Conservation (phyloP, 2,797 vertebrate species). For the Pteropus rufus region DNA sequence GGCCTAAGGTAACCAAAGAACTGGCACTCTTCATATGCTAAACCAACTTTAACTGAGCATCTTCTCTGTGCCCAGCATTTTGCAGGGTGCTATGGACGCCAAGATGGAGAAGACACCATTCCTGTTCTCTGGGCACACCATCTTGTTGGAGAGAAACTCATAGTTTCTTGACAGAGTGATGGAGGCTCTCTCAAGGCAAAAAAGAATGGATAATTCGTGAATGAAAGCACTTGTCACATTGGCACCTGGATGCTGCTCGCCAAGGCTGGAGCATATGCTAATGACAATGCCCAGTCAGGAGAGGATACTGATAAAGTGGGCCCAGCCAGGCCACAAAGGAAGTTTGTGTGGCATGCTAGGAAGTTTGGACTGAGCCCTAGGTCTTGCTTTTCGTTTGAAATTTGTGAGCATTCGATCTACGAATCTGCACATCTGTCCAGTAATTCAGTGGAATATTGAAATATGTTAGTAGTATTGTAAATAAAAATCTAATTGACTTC, state of each 20-base stretch:
- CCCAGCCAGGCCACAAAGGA: neutral
- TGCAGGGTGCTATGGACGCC: neutral
- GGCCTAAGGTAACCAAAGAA: neutral
- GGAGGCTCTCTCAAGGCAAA: neutral
- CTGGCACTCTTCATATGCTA: neutral
- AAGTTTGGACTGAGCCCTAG: neutral
- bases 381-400: neutral
- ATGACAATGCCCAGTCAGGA: neutral
- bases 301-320: neutral
- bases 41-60: neutral
- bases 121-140: neutral
- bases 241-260: neutral
- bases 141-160: neutral
- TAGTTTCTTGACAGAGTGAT: neutral
- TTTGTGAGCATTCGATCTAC: neutral
- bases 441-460: neutral
- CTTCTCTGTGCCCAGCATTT: neutral
- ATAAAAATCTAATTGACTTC: neutral
- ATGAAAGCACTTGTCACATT: neutral
- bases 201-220: neutral
- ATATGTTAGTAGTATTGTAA: neutral
- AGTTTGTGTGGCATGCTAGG: neutral
- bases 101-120: neutral
- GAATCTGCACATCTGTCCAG: neutral
- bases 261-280: neutral